Evolutionary conservation across 2,888 invertebrate species (phyloP), one percentile per base, ranked within the genome.

Genomic region (Troglohyphantes excavatus): DNA sequence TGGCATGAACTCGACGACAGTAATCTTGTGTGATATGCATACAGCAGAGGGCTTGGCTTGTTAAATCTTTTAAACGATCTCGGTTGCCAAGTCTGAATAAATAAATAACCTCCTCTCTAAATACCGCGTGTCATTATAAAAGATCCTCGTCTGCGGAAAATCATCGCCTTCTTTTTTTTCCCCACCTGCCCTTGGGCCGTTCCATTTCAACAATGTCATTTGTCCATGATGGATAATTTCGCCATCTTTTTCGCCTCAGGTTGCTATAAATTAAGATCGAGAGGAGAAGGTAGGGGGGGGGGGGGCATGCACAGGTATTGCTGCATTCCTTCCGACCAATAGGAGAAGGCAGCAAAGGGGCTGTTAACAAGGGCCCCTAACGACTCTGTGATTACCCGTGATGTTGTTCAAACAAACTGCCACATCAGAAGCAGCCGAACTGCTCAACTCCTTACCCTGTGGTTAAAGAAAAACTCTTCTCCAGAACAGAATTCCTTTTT

Each of bases 351-450:
- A 59, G 81, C 75, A 82, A 61, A 19, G 46, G 39, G 21, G 39
- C 23, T 33, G 75, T 67, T 82, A 82, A 82, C 82, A 88, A 88
- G 82, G 82, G 82, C 82, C 21, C 75, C 81, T 81, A 88, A 88
- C 88, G 88, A 88, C 88, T 88, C 82, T 88, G 81, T 88, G 88
- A 88, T 88, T 88, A 88, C 81, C 75, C 53, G 75, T 75, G 82
- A 88, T 88, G 88, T 82, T 88, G 81, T 88, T 88, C 88, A 88
- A 88, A 88, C 88, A 88, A 88, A 88, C 88, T 82, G 81, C 88
- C 88, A 88, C 82, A 88, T 88, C 88, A 88, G 59, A 88, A 72
- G 75, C 75, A 88, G 81, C 88, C 88, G 88, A 81, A 81, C 82
- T 68, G 53, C 68, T 33, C 46, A 68, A 29, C 81, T 76, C 73